These are phyloP conservation scores for Trichomalopsis sarcophagae DNA, from an alignment of 1,140 invertebrate species.

Conservation along the genomic window DNA sequence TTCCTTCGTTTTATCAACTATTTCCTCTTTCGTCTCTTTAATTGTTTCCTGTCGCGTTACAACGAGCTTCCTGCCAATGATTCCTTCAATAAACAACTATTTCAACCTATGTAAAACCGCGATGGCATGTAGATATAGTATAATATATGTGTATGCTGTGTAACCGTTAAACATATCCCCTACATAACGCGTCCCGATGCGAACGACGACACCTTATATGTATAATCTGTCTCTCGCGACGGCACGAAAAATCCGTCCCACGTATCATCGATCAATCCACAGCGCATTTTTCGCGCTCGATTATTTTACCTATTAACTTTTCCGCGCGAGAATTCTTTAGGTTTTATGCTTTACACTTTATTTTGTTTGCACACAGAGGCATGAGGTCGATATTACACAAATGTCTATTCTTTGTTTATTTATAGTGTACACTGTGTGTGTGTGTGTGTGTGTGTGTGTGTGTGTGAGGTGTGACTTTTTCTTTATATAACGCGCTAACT, in stretches of 20 bases:
- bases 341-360: neutral
- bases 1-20: conserved; percentile 46
- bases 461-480: neutral
- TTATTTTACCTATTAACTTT: neutral
- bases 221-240: neutral
- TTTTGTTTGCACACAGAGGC: conserved; percentile 43
- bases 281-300: neutral
- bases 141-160: neutral
- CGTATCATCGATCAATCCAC: too few species aligned
- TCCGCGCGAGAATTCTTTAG: conserved; percentile 20
- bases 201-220: neutral
- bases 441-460: neutral
- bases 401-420: conserved; percentile 18
- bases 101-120: conserved; percentile 7
- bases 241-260: neutral
- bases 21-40: neutral
- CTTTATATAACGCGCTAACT: neutral
- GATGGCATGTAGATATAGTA: conserved; percentile 21
- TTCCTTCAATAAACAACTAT: conserved; percentile 21
- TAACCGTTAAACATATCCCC: neutral
- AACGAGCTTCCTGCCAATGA: neutral
- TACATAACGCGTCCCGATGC: too few species aligned
- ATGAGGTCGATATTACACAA: conserved; percentile 44
- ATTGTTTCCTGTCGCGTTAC: neutral
- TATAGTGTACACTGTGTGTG: conserved; percentile 9